Base-by-base conservation (phyloP, 2,888 invertebrate genomes). In the Camptogramma bilineatum region DNA sequence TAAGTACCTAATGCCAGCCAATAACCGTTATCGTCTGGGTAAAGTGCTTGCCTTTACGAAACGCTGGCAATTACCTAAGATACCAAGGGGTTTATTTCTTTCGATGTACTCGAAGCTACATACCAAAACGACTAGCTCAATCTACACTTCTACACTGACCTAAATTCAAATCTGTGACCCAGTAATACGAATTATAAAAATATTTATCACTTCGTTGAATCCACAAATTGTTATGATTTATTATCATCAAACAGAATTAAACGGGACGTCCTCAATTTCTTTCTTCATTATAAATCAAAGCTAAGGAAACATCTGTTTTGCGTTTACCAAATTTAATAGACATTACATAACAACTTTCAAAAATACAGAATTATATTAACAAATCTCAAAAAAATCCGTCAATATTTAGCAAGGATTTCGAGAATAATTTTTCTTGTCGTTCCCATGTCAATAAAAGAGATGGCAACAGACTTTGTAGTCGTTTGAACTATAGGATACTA, bases 1-100 rank as follows among this genome's bases (percentile, higher is more conserved):
- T 16, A 47, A 81, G 81, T 81, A 81, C 83, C 83, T 87, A 88
- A 88, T 85, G 85, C 80, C 73, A 71, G 76, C 85, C 84, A 86
- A 89, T 91, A 89, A 89, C 83, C 87, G 85, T 91, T 90, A 90
- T 84, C 85, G 76, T 85, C 75, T 67, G 83, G 84, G 84, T 86
- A 87, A 89, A 68, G 62, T 71, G 60, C 62, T 82, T 84, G 77
- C 83, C 80, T 75, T 80, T 78, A 82, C 80, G 71, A 79, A 85
- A 83, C 77, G 84, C 82, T 74, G 78, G 83, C 85, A 85, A 88
- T 66, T 62, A 62, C 58, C 62, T 62, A 42, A 66, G 62, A 66
- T 87, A 84, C 81, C 78, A 73, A 79, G 75, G 71, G 71, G 77
- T 78, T 88, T 84, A 88, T 85, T 84, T 58, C 52, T 61, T 51